A percentile compares a stretch with the other conserved stretches of the same genome.
Evolutionary conservation across 2,888 invertebrate genomes (phyloP).

Genomic region (Abscondita cerata): DNA sequence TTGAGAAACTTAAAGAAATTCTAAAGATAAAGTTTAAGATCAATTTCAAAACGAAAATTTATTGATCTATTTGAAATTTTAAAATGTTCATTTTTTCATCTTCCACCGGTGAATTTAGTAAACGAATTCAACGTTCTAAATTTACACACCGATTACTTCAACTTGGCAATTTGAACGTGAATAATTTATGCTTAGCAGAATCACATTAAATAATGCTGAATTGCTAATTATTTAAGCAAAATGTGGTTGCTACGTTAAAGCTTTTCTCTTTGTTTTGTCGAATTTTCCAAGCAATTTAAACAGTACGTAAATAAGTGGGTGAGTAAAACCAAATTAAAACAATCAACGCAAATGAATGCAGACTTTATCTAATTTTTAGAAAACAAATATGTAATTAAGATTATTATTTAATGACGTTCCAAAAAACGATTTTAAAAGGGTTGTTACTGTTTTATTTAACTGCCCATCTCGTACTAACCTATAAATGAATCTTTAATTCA

Average conservation of each 20-base stretch:
- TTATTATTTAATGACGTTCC: not conserved
- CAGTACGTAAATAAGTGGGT: not conserved
- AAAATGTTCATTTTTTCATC: too few species aligned
- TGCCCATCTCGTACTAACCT: too few species aligned
- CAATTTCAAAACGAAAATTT: too few species aligned
- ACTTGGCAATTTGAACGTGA: constrained; percentile 8
- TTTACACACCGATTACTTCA: constrained; percentile 1
- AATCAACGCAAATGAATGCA: not conserved
- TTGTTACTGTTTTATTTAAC: too few species aligned
- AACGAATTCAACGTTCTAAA: not conserved
- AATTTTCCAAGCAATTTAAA: constrained; percentile 6
- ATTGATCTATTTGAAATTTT: too few species aligned
- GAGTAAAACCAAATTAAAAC: not conserved
- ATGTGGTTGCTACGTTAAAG: not conserved
- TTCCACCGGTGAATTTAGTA: too few species aligned
- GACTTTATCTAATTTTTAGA: not conserved
- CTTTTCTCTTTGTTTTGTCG: constrained; percentile 9
- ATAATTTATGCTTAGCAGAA: constrained; percentile 12
- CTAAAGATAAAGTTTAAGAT: too few species aligned
- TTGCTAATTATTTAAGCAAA: constrained; percentile 16
- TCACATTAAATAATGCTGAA: constrained; percentile 12
- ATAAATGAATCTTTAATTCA: too few species aligned
- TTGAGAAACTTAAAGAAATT: too few species aligned
- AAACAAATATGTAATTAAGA: not conserved
- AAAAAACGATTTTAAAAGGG: too few species aligned